A percentile compares a stretch with the other conserved stretches of the same genome.
Conservation (phyloP, 2,113 vertebrate species). For the Struthidea cinerea region DNA sequence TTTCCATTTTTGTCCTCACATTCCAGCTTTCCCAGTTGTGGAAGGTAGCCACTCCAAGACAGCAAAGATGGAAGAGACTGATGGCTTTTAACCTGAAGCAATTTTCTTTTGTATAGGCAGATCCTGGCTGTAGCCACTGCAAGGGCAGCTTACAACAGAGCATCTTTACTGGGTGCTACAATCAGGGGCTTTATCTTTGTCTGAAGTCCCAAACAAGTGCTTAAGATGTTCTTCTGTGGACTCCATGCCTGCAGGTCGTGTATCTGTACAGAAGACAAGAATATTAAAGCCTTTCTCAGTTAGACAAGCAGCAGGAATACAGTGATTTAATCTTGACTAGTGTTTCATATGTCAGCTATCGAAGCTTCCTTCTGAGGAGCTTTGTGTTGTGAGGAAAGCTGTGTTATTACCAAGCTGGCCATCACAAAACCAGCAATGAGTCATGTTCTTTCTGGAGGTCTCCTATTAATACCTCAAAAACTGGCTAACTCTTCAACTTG, state of each 20-base stretch:
- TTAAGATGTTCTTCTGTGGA: background rate
- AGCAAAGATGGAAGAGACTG: background rate
- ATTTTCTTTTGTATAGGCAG: background rate
- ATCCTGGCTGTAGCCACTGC: background rate
- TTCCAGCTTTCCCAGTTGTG: background rate
- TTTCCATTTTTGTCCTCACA: background rate
- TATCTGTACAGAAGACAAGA: background rate
- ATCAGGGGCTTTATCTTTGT: background rate
- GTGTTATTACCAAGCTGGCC: background rate
- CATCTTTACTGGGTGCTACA: constrained; percentile 47
- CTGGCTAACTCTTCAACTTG: background rate
- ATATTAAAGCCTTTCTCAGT: background rate
- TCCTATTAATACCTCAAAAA: background rate
- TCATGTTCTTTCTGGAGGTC: background rate
- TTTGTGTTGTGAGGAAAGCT: background rate
- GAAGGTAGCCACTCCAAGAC: background rate
- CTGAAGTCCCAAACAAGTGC: constrained; percentile 4
- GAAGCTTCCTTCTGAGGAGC: background rate
- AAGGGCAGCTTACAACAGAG: background rate
- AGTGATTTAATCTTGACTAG: background rate
- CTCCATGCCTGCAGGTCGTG: background rate
- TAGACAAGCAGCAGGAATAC: background rate
- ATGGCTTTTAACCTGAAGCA: background rate
- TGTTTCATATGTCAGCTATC: background rate
- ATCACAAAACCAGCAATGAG: background rate